phyloP scores from a whole-genome alignment of 2,888 invertebrate genomes.

The Xiphydria camelus region DNA sequence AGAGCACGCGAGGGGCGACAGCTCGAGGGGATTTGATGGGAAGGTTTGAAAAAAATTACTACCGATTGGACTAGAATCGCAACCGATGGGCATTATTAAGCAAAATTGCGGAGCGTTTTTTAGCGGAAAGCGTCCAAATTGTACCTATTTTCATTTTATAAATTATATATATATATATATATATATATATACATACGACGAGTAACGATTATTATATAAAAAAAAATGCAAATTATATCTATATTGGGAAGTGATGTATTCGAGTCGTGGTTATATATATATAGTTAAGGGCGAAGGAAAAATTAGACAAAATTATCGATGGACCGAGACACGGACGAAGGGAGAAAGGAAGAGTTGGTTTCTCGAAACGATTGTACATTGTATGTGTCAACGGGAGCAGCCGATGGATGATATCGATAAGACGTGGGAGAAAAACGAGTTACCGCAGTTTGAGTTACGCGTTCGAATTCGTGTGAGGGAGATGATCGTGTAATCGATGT shows the following conservation, averaged over 20 bases:
- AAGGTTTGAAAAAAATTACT: constrained; percentile 36
- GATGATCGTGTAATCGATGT: constrained; percentile 29
- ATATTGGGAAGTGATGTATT: constrained; percentile 56
- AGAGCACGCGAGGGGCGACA: constrained; percentile 8
- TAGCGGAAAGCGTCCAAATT: constrained; percentile 48
- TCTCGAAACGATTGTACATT: constrained; percentile 51
- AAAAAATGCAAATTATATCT: constrained; percentile 52
- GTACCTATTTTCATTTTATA: constrained; percentile 59
- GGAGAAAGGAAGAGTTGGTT: constrained; percentile 1
- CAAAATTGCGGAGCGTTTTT: constrained; percentile 55
- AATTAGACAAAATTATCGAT: constrained; percentile 31
- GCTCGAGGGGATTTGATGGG: constrained; percentile 26
- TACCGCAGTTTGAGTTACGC: constrained; percentile 10
- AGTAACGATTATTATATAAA: constrained; percentile 37
- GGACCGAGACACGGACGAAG: constrained; percentile 21
- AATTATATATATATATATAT: constrained; percentile 51
- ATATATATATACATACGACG: constrained; percentile 45
- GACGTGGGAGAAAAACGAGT: constrained; percentile 13
- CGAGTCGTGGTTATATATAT: constrained; percentile 54
- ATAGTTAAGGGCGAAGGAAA: constrained; percentile 46
- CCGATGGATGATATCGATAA: constrained; percentile 17
- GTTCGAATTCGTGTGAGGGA: constrained; percentile 19
- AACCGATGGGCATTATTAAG: constrained; percentile 58
- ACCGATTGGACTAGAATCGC: constrained; percentile 59
- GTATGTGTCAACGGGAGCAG: constrained; percentile 41